Base-by-base conservation (phyloP, 2,113 vertebrate genomes). In the Dicentrarchus labrax region DNA sequence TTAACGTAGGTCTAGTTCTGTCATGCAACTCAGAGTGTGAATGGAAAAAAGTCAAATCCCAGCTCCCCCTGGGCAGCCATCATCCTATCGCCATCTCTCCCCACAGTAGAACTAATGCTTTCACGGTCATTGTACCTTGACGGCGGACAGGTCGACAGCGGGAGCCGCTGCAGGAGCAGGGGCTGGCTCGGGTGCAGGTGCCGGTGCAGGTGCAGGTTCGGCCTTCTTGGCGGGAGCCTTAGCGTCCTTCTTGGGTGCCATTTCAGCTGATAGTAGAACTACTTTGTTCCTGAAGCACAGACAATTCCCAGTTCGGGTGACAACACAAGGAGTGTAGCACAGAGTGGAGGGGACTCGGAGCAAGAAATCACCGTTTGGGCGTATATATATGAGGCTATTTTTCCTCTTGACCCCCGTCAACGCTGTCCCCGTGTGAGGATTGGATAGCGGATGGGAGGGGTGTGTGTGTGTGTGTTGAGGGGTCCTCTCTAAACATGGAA, bases 231-330 rank as follows among this genome's bases (percentile, higher is more conserved):
- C 92, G 53, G 94, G 88, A 7, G 93, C 91, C 91, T 94, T 96
- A 80, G 86, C 83, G 90, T 96, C 95, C 92, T 96, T 96, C 93
- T 96, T 96, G 50, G 95, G 95, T 95, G 95, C 95, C 95, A 96
- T 96, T 89, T 89, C 78, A 81, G 66, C 57, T 83, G 74, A 74
- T 79, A 22, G 64, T 88, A 84, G 43, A 88, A 61, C 75, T 83
- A 67, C 61, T 82, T 86, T 81, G 80, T 89, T 71, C 82, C 85
- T 85, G 79, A 78, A 75, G 60, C 75, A 77, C 80, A 89, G 80
- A 91, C 86, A 93, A 93, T 90, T 92, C 91, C 93, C 87, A 82
- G 84, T 79, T 75, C 74, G 89, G 88, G 89, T 85, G 90, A 91
- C 82, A 86, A 91, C 89, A 90, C 89, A 92, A 93, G 89, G 91